Evolutionary conservation across 1,140 invertebrate genomes (phyloP).

Genomic region (Venustaconcha ellipsiformis): DNA sequence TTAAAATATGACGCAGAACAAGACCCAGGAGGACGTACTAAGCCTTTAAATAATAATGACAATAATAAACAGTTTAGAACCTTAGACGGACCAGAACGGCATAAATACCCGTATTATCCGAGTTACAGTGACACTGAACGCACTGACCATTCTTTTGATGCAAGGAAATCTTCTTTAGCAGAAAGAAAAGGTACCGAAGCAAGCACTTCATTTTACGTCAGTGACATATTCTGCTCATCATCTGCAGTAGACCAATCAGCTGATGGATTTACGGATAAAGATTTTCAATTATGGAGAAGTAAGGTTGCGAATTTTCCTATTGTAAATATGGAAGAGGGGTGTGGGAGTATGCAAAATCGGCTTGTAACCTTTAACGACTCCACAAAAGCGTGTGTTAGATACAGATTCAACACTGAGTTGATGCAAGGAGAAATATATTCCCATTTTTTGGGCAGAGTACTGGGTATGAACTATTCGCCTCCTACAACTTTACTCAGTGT

Average conservation of each 20-base stretch:
- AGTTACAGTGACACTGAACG: no score
- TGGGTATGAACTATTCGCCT: constrained; percentile 82
- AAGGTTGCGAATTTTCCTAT: constrained; percentile 76
- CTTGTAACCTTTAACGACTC: constrained; percentile 83
- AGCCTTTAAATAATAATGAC: no score
- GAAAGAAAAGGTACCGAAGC: no score
- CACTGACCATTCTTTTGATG: no score
- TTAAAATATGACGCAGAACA: no score
- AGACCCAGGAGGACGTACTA: no score
- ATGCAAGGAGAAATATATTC: constrained; percentile 91
- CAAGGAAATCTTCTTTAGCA: no score
- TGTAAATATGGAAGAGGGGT: constrained; percentile 81
- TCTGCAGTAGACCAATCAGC: constrained; percentile 46
- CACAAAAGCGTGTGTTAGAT: constrained; percentile 80
- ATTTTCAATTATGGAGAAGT: constrained; percentile 76
- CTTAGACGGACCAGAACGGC: no score
- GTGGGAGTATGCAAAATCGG: constrained; percentile 89
- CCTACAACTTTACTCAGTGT: constrained; percentile 81
- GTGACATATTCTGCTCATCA: no score
- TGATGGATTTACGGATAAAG: constrained; percentile 75
- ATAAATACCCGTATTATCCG: no score
- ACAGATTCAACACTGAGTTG: constrained; percentile 90
- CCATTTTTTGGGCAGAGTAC: constrained; percentile 81
- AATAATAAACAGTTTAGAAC: no score
- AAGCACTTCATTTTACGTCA: no score